Evolutionary conservation across 1,140 invertebrate species (phyloP), one percentile per base, ranked within the genome.

Genomic region (Drosophila repleta): DNA sequence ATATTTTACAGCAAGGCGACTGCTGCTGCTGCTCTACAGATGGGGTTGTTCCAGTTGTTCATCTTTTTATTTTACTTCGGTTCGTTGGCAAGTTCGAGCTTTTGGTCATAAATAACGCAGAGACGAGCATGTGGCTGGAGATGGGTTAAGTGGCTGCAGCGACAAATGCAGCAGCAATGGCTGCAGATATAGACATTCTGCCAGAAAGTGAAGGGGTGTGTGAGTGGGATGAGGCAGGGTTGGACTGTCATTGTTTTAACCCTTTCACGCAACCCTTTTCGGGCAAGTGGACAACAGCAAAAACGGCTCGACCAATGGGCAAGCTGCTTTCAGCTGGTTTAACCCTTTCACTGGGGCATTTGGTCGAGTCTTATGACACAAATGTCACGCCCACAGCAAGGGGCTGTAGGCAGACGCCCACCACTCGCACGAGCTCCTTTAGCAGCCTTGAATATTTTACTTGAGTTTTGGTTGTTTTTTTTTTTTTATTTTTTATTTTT

Each of bases 231-330:
- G 49, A n/a, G 18, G n/a, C n/a, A 45, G 32, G 39, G 64, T 69
- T 41, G 29, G 41, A 37, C 53, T n/a, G 18, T 45, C 32, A 73
- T 73, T 76, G 77, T 87, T 87, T 85, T 75, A 85, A 81, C 81
- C 76, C n/a, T 43, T 18, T 46, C n/a, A 15, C 43, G 7, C 55
- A 87, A 81, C 82, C 81, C 76, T 66, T 43, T 43, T 15, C 24
- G 39, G 53, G 55, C 6, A 26, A 41, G 48, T 87, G 81, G 82
- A 60, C 81, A 87, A 39, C 43, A 48, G 51, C 49, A n/a, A 5
- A 32, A 29, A 7, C 8, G 2, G 48, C 32, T 32, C 65, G 46
- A 63, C 81, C 80, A 87, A 85, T 85, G 32, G 53, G 65, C 62
- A 39, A 41, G n/a, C 20, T 26, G 13, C 45, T 57, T 1, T 4